Evolutionary conservation across 2,888 invertebrate species (phyloP), one percentile per base, ranked within the genome.

Genomic region (Ariolimax columbianus): DNA sequence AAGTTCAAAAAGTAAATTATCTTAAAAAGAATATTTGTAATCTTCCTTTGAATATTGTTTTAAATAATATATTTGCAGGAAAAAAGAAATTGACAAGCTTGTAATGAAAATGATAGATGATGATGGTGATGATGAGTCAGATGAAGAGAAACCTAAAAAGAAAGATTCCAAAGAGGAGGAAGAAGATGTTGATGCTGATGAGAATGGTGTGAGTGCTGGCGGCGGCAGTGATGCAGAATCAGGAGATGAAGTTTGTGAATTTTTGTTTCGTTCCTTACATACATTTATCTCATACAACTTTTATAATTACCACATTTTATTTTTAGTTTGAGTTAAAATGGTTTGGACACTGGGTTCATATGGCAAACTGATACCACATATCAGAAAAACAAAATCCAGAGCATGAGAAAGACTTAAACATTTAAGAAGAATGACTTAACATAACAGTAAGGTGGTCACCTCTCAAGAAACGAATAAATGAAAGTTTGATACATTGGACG

Each of bases 1-100:
- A n/a, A n/a, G n/a, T n/a, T n/a, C n/a, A n/a, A n/a, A n/a, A n/a
- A n/a, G n/a, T n/a, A n/a, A n/a, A n/a, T n/a, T n/a, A n/a, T n/a
- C n/a, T n/a, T n/a, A n/a, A n/a, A n/a, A n/a, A n/a, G n/a, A n/a
- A n/a, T n/a, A n/a, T n/a, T n/a, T n/a, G n/a, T n/a, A n/a, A n/a
- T n/a, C n/a, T n/a, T n/a, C n/a, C n/a, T 47, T 47, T 47, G 14
- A 11, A 47, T 47, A 17, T 55, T 55, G 17, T 55, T 55, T 38
- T 47, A 1, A 51, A 40, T 66, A 33, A 30, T 77, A 66, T 83
- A 85, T 36, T 90, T 91, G 94, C 77, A 97, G 97, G 91, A 97
- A 97, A 94, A 96, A 97, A 93, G 96, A 97, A 94, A 97, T 98
- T n/a, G 97, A 98, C 93, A 96, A 96, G 89, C 95, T 98, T 87